These are phyloP conservation scores for Embiotoca jacksoni DNA, from an alignment of 2,113 vertebrate species.

Conservation along the genomic window DNA sequence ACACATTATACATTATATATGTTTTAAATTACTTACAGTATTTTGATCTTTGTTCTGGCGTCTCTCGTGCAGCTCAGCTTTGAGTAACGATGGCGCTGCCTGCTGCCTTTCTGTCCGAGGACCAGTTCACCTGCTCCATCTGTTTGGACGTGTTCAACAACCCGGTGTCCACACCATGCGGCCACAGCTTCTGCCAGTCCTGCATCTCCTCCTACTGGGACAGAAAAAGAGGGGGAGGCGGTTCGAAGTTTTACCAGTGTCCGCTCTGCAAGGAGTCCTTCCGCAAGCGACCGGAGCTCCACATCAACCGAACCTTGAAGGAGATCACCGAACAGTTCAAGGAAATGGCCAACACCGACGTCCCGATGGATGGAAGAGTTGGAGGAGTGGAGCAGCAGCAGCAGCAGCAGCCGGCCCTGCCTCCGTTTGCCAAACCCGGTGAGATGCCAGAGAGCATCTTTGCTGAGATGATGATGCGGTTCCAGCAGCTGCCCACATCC, in stretches of 20 bases:
- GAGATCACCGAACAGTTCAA: conserved; percentile 86
- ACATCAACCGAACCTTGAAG: conserved; percentile 82
- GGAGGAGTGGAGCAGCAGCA: background rate
- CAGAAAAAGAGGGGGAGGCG: background rate
- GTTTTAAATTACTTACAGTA: too few relatives aligned
- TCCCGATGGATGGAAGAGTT: background rate
- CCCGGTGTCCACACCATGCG: conserved; percentile 83
- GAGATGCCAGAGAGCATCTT: conserved; percentile 65
- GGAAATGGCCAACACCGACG: conserved; percentile 42
- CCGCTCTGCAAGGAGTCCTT: conserved; percentile 84
- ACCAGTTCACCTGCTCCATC: conserved; percentile 84
- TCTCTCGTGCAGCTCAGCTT: conserved; percentile 1
- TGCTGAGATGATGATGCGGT: conserved; percentile 72
- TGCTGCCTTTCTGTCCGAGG: conserved; percentile 75
- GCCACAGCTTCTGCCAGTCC: conserved; percentile 84
- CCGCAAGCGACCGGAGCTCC: conserved; percentile 78
- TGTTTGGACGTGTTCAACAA: conserved; percentile 83
- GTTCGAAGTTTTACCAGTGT: conserved; percentile 68
- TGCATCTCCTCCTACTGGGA: conserved; percentile 84
- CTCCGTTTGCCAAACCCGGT: background rate
- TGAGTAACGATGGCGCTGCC: conserved; percentile 61
- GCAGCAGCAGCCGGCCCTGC: background rate
- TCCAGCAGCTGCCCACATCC: conserved; percentile 40
- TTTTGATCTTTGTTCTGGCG: background rate
- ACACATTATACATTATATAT: too few relatives aligned